Percentiles rank a stretch among this genome's conserved stretches.
phyloP scores from a whole-genome alignment of 1,140 invertebrate species.

The Cecropterus lyciades region DNA sequence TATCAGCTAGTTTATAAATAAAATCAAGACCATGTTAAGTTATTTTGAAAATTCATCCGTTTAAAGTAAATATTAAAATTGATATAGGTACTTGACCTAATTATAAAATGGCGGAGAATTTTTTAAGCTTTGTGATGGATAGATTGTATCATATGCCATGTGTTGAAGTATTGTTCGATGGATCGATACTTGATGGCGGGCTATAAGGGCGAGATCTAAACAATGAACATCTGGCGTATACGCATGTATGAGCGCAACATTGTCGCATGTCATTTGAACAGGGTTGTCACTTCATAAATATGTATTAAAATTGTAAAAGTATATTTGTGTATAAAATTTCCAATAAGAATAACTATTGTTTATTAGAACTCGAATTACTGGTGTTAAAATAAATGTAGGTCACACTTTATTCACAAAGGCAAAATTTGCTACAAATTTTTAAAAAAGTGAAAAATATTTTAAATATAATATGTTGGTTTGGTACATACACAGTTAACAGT shows the following conservation, averaged over 20 bases:
- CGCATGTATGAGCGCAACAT: constrained; percentile 38
- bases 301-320: not conserved
- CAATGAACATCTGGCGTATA: constrained; percentile 64
- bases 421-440: no score
- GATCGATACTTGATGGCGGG: constrained; percentile 30
- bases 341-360: no score
- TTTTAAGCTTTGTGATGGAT: constrained; percentile 13
- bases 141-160: constrained; percentile 4
- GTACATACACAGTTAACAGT: no score
- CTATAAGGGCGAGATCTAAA: constrained; percentile 59
- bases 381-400: no score
- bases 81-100: constrained; percentile 21
- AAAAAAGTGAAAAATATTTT: no score
- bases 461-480: no score
- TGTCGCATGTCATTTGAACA: constrained; percentile 45
- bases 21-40: no score
- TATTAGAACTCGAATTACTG: no score
- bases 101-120: not conserved
- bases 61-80: constrained; percentile 1
- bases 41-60: no score
- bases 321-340: no score
- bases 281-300: not conserved
- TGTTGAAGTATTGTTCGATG: constrained; percentile 20
- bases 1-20: no score
- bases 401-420: no score